Evolutionary conservation across 2,113 vertebrate genomes (phyloP).

Genomic region (Ranitomeya imitator): DNA sequence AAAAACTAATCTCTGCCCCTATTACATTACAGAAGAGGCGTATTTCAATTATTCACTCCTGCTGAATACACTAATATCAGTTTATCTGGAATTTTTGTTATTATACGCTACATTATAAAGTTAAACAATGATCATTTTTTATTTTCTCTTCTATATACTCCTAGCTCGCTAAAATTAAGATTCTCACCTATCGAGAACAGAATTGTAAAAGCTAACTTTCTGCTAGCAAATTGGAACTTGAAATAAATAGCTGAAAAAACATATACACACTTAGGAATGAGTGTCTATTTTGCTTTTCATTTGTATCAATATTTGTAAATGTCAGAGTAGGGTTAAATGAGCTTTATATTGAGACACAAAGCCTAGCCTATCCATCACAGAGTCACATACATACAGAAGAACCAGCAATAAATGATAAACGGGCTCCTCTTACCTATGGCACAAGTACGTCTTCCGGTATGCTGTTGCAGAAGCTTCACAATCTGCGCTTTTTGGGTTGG

Average conservation of each 20-base stretch:
- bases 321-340: too few species aligned
- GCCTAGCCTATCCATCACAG: too few species aligned
- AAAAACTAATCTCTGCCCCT: too few species aligned
- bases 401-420: neutral
- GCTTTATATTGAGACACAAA: too few species aligned
- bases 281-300: neutral
- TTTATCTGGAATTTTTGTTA: too few species aligned
- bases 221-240: neutral
- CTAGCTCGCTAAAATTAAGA: neutral
- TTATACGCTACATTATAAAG: too few species aligned
- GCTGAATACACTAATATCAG: too few species aligned
- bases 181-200: neutral
- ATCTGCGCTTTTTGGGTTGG: slow-evolving; percentile 97
- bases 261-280: neutral
- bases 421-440: slow-evolving; percentile 82
- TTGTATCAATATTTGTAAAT: neutral
- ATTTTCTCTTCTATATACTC: too few species aligned
- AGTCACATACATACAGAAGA: neutral
- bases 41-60: too few species aligned
- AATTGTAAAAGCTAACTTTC: neutral
- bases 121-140: too few species aligned
- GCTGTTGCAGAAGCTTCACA: slow-evolving; percentile 87
- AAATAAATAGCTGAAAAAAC: neutral
- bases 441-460: slow-evolving; percentile 87
- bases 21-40: too few species aligned